A percentile compares a stretch with the other conserved stretches of the same genome.
Evolutionary conservation across 1,140 invertebrate species (phyloP).

Genomic region (Chelonus insularis): DNA sequence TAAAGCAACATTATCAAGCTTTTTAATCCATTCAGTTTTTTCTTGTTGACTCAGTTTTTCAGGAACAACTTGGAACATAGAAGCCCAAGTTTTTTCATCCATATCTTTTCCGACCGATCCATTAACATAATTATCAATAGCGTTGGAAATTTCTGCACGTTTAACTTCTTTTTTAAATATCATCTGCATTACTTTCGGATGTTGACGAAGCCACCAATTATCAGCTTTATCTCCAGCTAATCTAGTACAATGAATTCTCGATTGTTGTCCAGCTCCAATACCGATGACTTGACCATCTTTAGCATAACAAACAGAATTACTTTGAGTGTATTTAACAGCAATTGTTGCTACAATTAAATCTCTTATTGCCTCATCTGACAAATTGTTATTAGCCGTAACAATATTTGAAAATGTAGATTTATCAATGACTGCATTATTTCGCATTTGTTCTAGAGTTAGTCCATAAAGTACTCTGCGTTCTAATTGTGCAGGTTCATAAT

Average conservation of each 20-base stretch:
- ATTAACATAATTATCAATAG: conserved; percentile 94
- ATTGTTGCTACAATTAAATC: conserved; percentile 96
- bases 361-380: conserved; percentile 77
- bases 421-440: conserved; percentile 88
- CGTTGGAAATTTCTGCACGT: conserved; percentile 92
- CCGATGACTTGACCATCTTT: conserved; percentile 92
- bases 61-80: conserved; percentile 76
- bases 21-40: conserved; percentile 75
- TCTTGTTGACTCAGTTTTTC: conserved; percentile 70
- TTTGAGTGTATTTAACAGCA: conserved; percentile 97
- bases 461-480: conserved; percentile 92
- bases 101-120: conserved; percentile 80
- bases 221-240: conserved; percentile 97
- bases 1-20: conserved; percentile 83
- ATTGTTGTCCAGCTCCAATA: conserved; percentile 97
- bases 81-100: conserved; percentile 69
- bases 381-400: conserved; percentile 72
- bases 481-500: conserved; percentile 76
- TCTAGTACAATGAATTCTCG: conserved; percentile 95
- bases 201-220: conserved; percentile 97
- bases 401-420: conserved; percentile 80
- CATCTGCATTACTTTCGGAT: conserved; percentile 84
- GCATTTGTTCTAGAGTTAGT: conserved; percentile 86
- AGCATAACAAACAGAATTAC: conserved; percentile 94
- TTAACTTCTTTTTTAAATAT: conserved; percentile 89